A percentile compares a stretch with the other conserved stretches of the same genome.
phyloP scores from a whole-genome alignment of 2,113 vertebrate species.

The Edolisoma coerulescens region DNA sequence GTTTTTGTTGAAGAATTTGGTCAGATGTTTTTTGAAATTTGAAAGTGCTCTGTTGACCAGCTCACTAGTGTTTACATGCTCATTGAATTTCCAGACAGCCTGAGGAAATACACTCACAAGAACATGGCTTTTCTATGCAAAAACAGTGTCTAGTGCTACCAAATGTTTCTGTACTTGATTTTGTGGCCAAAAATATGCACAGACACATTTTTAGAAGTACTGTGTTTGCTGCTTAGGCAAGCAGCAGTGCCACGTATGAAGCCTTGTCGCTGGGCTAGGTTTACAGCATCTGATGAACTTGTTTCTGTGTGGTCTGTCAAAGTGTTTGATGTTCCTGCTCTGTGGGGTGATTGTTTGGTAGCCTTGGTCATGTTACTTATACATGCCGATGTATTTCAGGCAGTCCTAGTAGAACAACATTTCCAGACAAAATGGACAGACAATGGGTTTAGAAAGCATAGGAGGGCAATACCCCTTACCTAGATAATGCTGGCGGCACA shows the following conservation, averaged over 20 bases:
- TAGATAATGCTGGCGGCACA: background rate
- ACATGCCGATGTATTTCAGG: background rate
- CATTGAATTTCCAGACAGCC: background rate
- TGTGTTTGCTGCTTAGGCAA: background rate
- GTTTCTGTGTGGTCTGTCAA: background rate
- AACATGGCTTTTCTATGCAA: background rate
- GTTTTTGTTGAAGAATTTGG: background rate
- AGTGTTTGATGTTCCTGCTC: background rate
- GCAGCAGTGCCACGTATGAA: background rate
- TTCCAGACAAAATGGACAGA: background rate
- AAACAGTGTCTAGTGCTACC: background rate
- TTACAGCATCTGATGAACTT: background rate
- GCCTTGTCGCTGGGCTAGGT: background rate
- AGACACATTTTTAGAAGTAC: background rate
- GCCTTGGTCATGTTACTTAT: background rate
- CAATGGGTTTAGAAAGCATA: rapidly evolving
- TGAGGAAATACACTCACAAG: background rate
- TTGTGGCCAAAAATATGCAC: background rate
- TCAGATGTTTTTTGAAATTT: background rate
- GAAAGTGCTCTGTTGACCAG: background rate
- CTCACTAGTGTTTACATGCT: background rate
- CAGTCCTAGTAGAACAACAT: background rate
- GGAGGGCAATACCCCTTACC: background rate
- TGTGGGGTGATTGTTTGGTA: background rate
- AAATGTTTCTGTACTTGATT: rapidly evolving